A percentile compares a stretch with the other conserved stretches of the same genome.
These are phyloP conservation scores for Thereva nobilitata DNA, from an alignment of 2,888 invertebrate species.

Conservation along the genomic window DNA sequence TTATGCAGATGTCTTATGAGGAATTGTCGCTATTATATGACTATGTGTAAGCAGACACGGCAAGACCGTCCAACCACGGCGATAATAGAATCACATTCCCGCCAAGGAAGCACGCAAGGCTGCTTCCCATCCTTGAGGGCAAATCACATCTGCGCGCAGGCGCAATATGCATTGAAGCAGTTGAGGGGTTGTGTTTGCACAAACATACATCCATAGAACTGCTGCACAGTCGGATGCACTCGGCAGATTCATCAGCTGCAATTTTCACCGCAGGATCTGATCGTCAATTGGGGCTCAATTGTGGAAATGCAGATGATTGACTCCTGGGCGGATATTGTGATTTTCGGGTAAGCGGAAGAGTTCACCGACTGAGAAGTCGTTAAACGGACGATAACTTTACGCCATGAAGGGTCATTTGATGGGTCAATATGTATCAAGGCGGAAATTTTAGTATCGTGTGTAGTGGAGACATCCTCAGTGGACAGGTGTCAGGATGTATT, in stretches of 20 bases:
- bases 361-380: background rate
- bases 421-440: too few species aligned
- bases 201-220: slow-evolving; percentile 1
- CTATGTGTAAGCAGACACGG: slow-evolving; percentile 5
- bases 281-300: slow-evolving; percentile 1
- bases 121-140: slow-evolving; percentile 13
- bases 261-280: slow-evolving; percentile 11
- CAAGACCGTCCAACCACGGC: background rate
- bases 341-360: slow-evolving; percentile 7
- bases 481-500: too few species aligned
- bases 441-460: too few species aligned
- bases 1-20: slow-evolving; percentile 21
- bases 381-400: too few species aligned
- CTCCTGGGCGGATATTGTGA: slow-evolving; percentile 13
- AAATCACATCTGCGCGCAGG: slow-evolving; percentile 28
- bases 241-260: slow-evolving; percentile 20
- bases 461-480: too few species aligned
- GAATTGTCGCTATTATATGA: background rate
- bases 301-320: slow-evolving; percentile 19
- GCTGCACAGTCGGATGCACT: background rate
- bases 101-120: slow-evolving; percentile 25
- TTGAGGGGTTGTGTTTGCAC: background rate
- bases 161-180: background rate
- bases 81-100: background rate
- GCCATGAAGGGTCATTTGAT: too few species aligned